phyloP scores from a whole-genome alignment of 2,113 vertebrate genomes.

The Columba janthina region DNA sequence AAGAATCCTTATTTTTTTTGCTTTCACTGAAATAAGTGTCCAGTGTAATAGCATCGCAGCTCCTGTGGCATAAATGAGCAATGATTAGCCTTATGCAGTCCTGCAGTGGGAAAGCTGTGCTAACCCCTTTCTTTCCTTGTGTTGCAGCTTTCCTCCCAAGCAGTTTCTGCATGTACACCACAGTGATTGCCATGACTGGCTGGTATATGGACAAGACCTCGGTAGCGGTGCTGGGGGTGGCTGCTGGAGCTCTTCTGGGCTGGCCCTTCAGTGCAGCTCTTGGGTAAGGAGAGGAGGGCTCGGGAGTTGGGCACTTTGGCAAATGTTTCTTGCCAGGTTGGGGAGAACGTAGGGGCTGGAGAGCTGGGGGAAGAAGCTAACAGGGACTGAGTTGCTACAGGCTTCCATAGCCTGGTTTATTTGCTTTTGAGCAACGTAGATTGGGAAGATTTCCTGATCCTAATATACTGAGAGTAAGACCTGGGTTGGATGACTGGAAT shows the following conservation, averaged over 20 bases:
- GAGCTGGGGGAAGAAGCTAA: not conserved
- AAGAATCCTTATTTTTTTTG: not conserved
- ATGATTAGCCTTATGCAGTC: not conserved
- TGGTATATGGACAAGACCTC: conserved; percentile 93
- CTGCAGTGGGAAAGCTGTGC: not conserved
- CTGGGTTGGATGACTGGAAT: not conserved
- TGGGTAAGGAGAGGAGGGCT: conserved; percentile 79
- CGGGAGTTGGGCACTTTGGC: not conserved
- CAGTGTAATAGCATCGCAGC: not conserved
- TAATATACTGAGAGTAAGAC: not conserved
- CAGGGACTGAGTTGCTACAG: not conserved
- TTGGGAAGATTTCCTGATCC: not conserved
- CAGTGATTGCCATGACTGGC: conserved; percentile 91
- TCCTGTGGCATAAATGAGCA: not conserved
- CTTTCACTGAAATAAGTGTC: not conserved
- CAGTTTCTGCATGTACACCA: conserved; percentile 97
- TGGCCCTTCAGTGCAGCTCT: conserved; percentile 95
- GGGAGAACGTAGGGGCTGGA: not conserved
- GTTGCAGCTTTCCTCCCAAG: conserved; percentile 92
- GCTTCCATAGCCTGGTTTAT: not conserved
- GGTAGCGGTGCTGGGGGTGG: conserved; percentile 88
- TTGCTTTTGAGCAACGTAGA: not conserved
- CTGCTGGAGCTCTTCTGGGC: conserved; percentile 88
- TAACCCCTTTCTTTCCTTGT: not conserved
- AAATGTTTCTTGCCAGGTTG: not conserved